phyloP scores from a whole-genome alignment of 2,888 invertebrate genomes.

The Amiota mariae region DNA sequence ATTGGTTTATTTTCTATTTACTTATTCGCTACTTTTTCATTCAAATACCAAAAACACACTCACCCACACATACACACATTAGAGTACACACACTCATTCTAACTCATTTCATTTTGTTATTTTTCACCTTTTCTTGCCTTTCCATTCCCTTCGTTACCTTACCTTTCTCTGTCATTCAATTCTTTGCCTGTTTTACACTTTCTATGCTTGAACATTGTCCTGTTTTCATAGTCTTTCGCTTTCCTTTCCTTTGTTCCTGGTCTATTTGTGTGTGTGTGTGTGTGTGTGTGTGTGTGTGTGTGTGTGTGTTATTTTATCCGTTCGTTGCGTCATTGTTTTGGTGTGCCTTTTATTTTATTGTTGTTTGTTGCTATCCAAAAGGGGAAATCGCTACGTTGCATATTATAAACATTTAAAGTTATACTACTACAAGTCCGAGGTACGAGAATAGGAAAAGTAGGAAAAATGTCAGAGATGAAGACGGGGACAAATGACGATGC shows the following conservation, averaged over 20 bases:
- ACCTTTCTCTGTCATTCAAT: slow-evolving; percentile 28
- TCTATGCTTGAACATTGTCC: slow-evolving; percentile 8
- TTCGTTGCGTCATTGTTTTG: slow-evolving; percentile 11
- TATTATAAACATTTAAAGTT: slow-evolving; percentile 66
- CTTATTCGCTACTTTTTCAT: too few species aligned
- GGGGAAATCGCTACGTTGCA: slow-evolving; percentile 53
- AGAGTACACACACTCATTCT: not conserved
- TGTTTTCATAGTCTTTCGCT: not conserved
- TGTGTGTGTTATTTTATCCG: slow-evolving; percentile 37
- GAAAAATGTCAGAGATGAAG: too few species aligned
- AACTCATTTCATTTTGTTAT: slow-evolving; percentile 14
- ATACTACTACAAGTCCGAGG: slow-evolving; percentile 40
- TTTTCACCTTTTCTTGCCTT: slow-evolving; percentile 49
- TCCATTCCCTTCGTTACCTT: too few species aligned
- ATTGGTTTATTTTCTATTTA: slow-evolving; percentile 38
- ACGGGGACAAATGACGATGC: not conserved
- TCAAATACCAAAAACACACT: too few species aligned
- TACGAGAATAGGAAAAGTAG: too few species aligned
- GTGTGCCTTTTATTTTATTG: slow-evolving; percentile 31
- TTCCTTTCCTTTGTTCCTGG: not conserved
- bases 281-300: too few species aligned
- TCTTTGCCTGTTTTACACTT: slow-evolving; percentile 1
- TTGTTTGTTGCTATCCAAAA: not conserved
- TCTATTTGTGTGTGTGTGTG: too few species aligned
- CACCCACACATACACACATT: not conserved